These are phyloP conservation scores for Gymnorhina tibicen DNA, from an alignment of 2,113 vertebrate genomes.

Conservation along the genomic window DNA sequence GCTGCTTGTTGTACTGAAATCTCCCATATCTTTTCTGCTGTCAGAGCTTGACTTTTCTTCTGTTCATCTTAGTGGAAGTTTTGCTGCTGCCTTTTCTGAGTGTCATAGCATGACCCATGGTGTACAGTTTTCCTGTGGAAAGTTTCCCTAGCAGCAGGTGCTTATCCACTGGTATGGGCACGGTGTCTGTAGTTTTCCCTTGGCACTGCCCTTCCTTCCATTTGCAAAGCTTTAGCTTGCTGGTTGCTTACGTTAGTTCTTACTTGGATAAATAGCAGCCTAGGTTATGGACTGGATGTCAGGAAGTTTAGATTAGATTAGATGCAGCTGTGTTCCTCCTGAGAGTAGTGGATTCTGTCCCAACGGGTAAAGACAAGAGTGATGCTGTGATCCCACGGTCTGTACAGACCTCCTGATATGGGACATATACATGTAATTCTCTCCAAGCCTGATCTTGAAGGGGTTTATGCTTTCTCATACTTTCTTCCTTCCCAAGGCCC, in stretches of 20 bases:
- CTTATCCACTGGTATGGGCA: neutral
- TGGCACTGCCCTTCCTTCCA: accelerated
- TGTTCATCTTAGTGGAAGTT: neutral
- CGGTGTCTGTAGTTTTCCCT: neutral
- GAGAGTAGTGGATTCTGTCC: neutral
- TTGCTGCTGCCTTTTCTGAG: neutral
- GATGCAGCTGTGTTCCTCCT: neutral
- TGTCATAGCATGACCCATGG: neutral
- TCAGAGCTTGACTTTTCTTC: neutral
- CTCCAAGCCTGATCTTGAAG: neutral
- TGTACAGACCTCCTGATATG: neutral
- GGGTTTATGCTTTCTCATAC: neutral
- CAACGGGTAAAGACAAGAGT: neutral
- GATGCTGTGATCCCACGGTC: neutral
- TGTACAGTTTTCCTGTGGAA: neutral
- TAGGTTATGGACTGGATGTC: neutral
- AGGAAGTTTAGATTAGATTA: neutral
- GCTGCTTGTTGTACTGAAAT: neutral
- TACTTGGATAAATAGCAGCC: neutral
- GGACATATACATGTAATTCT: accelerated
- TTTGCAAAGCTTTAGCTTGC: neutral
- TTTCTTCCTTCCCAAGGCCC: neutral
- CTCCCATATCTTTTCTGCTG: neutral
- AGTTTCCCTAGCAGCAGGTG: neutral
- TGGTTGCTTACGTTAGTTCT: neutral